Conservation (phyloP, 2,797 vertebrate species). For the Brachyalestes nurse region DNA sequence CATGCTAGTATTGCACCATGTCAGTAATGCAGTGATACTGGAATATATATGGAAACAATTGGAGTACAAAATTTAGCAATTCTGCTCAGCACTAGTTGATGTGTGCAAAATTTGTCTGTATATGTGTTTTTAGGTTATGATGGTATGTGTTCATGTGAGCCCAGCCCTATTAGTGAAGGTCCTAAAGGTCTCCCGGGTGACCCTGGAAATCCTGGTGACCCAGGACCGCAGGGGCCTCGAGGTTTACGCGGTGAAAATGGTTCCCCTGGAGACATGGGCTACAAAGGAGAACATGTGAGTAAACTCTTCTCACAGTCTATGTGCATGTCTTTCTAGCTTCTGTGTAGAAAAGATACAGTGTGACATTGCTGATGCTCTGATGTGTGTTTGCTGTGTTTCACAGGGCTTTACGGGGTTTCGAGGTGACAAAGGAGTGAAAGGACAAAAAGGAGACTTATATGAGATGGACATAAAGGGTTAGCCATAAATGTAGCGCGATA, state of each 20-base stretch:
- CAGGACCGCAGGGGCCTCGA: conserved; percentile 45
- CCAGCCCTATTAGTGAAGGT: conserved; percentile 54
- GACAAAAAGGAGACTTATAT: conserved; percentile 71
- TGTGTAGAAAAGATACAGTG: no score
- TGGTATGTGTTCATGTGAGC: conserved; percentile 69
- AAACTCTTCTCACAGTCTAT: background rate
- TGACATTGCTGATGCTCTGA: no score
- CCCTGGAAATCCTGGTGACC: conserved; percentile 43
- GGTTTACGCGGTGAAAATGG: conserved; percentile 56
- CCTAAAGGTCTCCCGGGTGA: conserved; percentile 43
- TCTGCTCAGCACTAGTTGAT: background rate
- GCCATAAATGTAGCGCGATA: background rate
- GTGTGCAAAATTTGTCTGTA: background rate
- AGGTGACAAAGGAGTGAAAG: conserved; percentile 73
- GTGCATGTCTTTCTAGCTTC: background rate
- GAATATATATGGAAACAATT: no score
- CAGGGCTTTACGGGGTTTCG: conserved; percentile 71
- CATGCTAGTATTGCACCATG: no score
- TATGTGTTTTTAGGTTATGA: conserved; percentile 44
- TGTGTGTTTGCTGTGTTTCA: background rate
- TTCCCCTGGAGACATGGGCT: conserved; percentile 57
- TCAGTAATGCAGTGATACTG: no score
- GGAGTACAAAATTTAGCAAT: no score
- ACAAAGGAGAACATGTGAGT: conserved; percentile 54
- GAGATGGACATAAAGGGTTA: conserved; percentile 67